Conservation (phyloP, 2,113 vertebrate species). For the Climacteris rufus region DNA sequence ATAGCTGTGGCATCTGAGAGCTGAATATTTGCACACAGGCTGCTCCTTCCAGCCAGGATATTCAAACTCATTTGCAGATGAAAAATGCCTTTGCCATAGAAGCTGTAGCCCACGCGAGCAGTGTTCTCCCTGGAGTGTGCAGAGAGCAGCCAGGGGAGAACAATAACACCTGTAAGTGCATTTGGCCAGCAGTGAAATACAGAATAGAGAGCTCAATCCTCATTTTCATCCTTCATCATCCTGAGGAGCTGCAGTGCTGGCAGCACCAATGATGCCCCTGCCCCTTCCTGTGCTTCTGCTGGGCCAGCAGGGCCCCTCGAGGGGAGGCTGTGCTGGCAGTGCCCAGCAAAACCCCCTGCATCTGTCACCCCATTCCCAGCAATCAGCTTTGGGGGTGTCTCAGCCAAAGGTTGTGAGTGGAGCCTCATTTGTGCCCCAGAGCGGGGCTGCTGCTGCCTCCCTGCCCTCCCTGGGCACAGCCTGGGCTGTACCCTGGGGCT, state of each 20-base stretch:
- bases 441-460: background rate
- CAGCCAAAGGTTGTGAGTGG: background rate
- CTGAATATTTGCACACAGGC: background rate
- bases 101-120: background rate
- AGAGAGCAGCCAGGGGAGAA: background rate
- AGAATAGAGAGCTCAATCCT: background rate
- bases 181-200: background rate
- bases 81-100: background rate
- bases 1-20: background rate
- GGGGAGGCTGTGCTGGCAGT: background rate
- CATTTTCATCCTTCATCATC: background rate
- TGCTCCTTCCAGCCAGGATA: background rate
- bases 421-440: background rate
- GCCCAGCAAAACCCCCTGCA: no score
- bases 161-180: background rate
- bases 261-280: background rate
- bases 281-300: background rate
- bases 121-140: background rate
- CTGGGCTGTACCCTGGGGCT: no score
- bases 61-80: background rate
- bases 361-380: background rate
- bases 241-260: background rate
- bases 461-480: background rate
- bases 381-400: background rate
- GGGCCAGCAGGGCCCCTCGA: background rate